These are phyloP conservation scores for Steatocranus sp. DNA, from an alignment of 2,797 vertebrate species.

Conservation along the genomic window DNA sequence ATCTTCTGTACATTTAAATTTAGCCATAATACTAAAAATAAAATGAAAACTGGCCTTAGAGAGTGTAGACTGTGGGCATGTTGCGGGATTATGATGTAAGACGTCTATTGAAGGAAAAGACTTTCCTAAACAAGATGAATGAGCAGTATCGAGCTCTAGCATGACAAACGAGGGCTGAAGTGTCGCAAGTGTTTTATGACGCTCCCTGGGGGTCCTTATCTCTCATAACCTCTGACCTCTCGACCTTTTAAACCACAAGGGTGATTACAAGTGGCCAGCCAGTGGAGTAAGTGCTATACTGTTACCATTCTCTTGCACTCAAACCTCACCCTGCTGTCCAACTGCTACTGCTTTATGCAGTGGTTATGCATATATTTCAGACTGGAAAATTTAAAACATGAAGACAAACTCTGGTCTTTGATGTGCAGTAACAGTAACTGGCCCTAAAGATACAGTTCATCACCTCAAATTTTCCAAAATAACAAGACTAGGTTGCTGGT, in stretches of 20 bases:
- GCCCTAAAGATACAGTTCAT: neutral
- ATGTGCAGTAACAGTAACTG: neutral
- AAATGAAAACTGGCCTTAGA: neutral
- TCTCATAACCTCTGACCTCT: conserved; percentile 65
- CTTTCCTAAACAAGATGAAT: conserved; percentile 67
- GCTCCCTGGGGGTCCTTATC: conserved; percentile 58
- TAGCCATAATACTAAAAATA: neutral
- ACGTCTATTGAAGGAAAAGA: conserved; percentile 53
- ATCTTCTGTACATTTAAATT: neutral
- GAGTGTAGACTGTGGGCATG: conserved; percentile 7
- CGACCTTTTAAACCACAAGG: conserved; percentile 70
- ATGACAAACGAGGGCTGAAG: conserved; percentile 68
- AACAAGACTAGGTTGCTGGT: neutral
- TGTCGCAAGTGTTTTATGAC: conserved; percentile 71
- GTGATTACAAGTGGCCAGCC: conserved; percentile 60
- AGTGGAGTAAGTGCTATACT: conserved; percentile 35
- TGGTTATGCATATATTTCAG: neutral
- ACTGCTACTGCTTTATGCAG: neutral
- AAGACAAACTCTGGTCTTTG: neutral
- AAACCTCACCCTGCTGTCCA: neutral
- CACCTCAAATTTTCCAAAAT: neutral
- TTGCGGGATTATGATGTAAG: conserved; percentile 46
- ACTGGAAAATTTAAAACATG: neutral
- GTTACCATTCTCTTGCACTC: conserved; percentile 21
- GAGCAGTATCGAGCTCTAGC: conserved; percentile 58